These are phyloP conservation scores for Aleiodes testaceus DNA, from an alignment of 2,888 invertebrate genomes.

Conservation along the genomic window DNA sequence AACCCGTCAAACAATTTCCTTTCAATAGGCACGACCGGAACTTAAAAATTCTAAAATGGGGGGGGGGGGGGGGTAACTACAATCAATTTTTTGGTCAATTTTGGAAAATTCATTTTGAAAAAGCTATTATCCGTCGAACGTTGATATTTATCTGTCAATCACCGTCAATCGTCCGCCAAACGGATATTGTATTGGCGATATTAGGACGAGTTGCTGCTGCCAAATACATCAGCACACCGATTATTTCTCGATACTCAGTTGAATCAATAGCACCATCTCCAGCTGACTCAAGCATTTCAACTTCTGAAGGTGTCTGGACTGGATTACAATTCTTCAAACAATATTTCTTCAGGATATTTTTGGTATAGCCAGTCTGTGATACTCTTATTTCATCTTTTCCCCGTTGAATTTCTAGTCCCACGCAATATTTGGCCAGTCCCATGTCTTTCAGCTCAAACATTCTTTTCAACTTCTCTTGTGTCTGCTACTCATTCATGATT, in stretches of 20 bases:
- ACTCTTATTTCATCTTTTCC: neutral
- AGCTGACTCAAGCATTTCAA: neutral
- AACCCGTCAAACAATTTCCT: too few relatives aligned
- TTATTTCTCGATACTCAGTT: neutral
- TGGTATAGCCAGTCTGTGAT: slow-evolving; percentile 1
- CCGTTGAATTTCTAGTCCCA: slow-evolving; percentile 25
- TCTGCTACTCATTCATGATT: neutral
- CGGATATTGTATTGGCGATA: slow-evolving; percentile 20
- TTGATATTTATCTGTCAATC: too few relatives aligned
- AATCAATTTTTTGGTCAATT: too few relatives aligned
- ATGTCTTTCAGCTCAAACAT: slow-evolving; percentile 29
- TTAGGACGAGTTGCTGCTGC: slow-evolving; percentile 19
- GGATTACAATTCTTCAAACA: slow-evolving; percentile 26
- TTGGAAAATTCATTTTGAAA: too few relatives aligned
- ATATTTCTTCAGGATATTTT: neutral
- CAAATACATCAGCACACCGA: slow-evolving; percentile 29
- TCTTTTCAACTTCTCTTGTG: neutral
- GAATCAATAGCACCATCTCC: too few relatives aligned
- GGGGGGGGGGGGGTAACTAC: too few relatives aligned
- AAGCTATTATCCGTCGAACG: too few relatives aligned
- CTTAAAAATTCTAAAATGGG: too few relatives aligned
- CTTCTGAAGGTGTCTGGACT: slow-evolving; percentile 12
- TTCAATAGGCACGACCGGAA: too few relatives aligned
- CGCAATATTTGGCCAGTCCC: slow-evolving; percentile 8
- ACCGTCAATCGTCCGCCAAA: too few relatives aligned